Conservation (phyloP, 2,113 vertebrate genomes). For the Apistogramma diplotaenia region DNA sequence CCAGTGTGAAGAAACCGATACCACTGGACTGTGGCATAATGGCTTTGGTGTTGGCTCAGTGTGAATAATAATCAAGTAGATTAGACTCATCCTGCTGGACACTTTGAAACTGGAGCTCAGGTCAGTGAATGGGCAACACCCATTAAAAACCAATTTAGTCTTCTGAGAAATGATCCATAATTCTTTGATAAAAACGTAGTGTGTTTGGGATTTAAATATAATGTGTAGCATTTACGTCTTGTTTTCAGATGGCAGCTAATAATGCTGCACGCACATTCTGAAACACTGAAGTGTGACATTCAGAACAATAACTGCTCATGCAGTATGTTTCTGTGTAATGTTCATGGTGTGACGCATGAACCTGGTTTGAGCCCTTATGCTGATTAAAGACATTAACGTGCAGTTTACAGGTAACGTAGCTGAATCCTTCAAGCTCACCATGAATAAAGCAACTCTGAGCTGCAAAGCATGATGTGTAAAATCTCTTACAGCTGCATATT, state of each 20-base stretch:
- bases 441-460: not conserved
- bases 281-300: not conserved
- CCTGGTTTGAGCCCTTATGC: not conserved
- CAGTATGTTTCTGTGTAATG: not conserved
- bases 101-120: conserved; percentile 42
- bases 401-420: not conserved
- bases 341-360: not conserved
- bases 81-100: conserved; percentile 44
- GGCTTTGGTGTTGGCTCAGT: conserved; percentile 57
- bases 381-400: not conserved
- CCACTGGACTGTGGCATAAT: conserved; percentile 48
- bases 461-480: too few relatives aligned
- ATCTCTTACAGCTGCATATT: too few relatives aligned
- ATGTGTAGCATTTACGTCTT: not conserved
- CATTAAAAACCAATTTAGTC: conserved; percentile 37
- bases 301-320: not conserved
- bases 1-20: conserved; percentile 62
- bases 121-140: conserved; percentile 29
- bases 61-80: conserved; percentile 57
- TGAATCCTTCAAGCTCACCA: not conserved
- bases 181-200: not conserved
- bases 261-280: not conserved
- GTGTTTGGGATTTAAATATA: not conserved
- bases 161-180: conserved; percentile 37
- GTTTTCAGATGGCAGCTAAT: not conserved